Percentiles rank a stretch among this genome's conserved stretches.
Conservation (phyloP, 2,797 vertebrate genomes). For the Pipistrellus pygmaeus region DNA sequence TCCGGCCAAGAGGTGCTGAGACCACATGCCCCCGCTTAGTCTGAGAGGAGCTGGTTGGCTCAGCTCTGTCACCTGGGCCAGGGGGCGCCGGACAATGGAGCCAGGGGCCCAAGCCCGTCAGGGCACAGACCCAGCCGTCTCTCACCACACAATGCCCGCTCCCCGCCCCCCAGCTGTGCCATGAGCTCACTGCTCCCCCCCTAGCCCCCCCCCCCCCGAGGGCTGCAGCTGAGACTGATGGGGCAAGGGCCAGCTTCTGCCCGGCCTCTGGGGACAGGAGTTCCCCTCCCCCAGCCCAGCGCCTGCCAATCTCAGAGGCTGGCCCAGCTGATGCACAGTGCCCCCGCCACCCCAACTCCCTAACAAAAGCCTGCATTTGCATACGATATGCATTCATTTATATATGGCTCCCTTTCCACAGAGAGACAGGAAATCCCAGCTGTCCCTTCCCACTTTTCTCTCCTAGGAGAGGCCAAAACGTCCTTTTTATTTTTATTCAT, state of each 20-base stretch:
- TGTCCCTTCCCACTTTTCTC: not conserved
- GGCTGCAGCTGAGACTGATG: conserved; percentile 59
- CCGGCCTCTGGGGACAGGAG: conserved; percentile 20
- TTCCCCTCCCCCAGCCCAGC: not conserved
- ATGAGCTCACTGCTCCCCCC: conserved; percentile 80
- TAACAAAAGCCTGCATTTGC: conserved; percentile 71
- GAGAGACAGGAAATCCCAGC: not conserved
- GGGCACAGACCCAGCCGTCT: conserved; percentile 60
- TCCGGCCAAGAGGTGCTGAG: not conserved
- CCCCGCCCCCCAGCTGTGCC: conserved; percentile 23
- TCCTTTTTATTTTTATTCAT: not conserved
- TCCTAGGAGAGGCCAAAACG: not conserved
- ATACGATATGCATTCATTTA: conserved; percentile 30
- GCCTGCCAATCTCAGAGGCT: conserved; percentile 35
- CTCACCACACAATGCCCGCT: conserved; percentile 64
- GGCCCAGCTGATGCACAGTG: not conserved
- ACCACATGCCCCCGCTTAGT: not conserved
- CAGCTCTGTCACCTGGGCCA: conserved; percentile 74
- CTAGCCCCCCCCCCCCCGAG: conserved; percentile 20
- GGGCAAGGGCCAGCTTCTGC: conserved; percentile 60
- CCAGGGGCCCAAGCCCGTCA: conserved; percentile 59
- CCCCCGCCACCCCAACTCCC: not conserved
- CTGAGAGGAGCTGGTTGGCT: not conserved
- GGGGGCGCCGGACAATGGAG: conserved; percentile 75
- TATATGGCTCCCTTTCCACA: not conserved